Evolutionary conservation across 2,797 vertebrate species (phyloP).

Genomic region (Crax fasciolata): DNA sequence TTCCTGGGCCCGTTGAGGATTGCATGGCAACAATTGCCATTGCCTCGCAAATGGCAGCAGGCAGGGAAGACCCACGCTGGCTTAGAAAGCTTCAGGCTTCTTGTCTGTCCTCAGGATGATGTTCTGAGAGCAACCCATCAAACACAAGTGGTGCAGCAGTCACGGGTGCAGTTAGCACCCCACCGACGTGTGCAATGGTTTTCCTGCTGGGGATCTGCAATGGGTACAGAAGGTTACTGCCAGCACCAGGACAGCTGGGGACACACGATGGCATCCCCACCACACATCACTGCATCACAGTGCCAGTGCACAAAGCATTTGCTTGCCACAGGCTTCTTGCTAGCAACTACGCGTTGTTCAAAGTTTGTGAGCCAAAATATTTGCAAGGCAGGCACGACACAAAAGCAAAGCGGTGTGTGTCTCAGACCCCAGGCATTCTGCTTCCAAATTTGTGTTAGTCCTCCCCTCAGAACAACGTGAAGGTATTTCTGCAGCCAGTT

Average conservation of each 20-base stretch:
- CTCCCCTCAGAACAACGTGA: not conserved
- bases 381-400: not conserved
- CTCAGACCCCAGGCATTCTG: not conserved
- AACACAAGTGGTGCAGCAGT: not conserved
- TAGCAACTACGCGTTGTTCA: fast-evolving
- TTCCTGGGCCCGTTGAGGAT: not conserved
- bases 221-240: not conserved
- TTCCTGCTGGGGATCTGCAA: constrained; percentile 38
- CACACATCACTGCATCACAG: not conserved
- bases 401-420: not conserved
- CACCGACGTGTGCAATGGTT: fast-evolving
- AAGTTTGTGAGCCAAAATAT: not conserved
- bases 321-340: not conserved
- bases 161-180: not conserved
- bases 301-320: not conserved
- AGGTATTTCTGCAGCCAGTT: not conserved
- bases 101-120: not conserved
- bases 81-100: constrained; percentile 11
- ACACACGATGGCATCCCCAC: fast-evolving
- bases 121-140: not conserved
- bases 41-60: not conserved
- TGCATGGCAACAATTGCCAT: not conserved
- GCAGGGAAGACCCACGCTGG: not conserved
- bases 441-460: not conserved
- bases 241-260: fast-evolving